Base-by-base conservation (phyloP, 2,797 vertebrate genomes). In the Choloepus didactylus region DNA sequence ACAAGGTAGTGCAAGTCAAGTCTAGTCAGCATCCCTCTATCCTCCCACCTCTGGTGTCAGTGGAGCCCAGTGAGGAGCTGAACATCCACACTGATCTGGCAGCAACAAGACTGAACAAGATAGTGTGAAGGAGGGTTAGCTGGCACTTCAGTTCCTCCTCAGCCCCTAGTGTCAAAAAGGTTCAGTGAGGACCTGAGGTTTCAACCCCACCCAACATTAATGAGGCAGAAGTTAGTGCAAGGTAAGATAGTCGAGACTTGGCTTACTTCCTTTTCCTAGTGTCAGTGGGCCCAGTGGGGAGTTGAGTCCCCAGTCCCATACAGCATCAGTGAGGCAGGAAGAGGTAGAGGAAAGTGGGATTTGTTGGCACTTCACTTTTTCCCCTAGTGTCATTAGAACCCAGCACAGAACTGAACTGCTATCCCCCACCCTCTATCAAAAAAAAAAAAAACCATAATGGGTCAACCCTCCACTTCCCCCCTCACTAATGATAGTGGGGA, bases 351-450 rank as follows among this genome's bases (percentile, higher is more conserved):
- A 15, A 38, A 29, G 19, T 51, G 25, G n/a, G 5, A 7, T 73
- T 84, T 93, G 21, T 72, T 87, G 41, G 51, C 25, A 59, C 25
- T 64, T 46, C 31, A 44, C 23, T 77, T 79, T 64, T 44, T 89
- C 41, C 31, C 9, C 87, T 54, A 49, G 44, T 83, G 9, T 59
- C 44, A 80, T 23, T 31, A 31, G n/a, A 51, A 14, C 44, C 15
- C 51, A 87, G 27, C 9, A 80, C 60, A 93, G 90, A 95, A 38
- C 19, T 83, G 67, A 94, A 31, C 27, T 87, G 51, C 19, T 51
- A 23, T 16, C 56, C 56, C 10, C 54, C 27, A 69, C 19, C 14
- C 51, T 60, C 23, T 46, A 75, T 62, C 66, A 35, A 35, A 35
- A 35, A 35, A 35, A 35, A 35, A 88, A 77, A 97, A 91, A 59